Percentiles rank a stretch among this genome's conserved stretches.
Conservation (phyloP, 2,888 invertebrate species). For the Phaedon cochleariae region DNA sequence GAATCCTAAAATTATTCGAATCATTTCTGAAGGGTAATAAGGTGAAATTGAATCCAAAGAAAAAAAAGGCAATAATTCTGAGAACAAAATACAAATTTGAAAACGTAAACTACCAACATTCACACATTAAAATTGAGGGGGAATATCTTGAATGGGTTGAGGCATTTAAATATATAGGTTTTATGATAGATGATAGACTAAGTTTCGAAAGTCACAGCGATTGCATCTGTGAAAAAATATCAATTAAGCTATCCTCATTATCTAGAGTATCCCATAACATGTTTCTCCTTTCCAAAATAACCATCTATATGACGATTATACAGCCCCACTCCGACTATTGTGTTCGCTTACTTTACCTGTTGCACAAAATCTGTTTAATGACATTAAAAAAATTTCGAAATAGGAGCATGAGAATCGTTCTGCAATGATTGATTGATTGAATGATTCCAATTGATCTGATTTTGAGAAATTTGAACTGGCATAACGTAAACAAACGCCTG, state of each 20-base stretch:
- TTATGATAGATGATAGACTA: too few relatives aligned
- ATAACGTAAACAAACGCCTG: too few relatives aligned
- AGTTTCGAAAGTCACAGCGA: too few relatives aligned
- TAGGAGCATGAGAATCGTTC: slow-evolving; percentile 3
- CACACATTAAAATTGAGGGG: slow-evolving; percentile 1
- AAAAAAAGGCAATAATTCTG: neutral
- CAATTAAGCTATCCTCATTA: neutral
- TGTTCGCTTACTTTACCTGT: neutral
- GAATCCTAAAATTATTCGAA: neutral
- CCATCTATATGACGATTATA: slow-evolving; percentile 1
- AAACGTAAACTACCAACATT: slow-evolving; percentile 11
- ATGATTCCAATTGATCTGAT: neutral
- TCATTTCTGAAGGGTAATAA: neutral
- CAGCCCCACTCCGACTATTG: slow-evolving; percentile 1
- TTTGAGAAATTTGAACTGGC: neutral
- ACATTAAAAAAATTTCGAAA: neutral
- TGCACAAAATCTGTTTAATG: neutral
- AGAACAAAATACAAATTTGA: slow-evolving; percentile 4
- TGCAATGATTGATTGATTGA: neutral
- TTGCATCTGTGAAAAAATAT: slow-evolving; percentile 2
- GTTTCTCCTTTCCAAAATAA: slow-evolving; percentile 10
- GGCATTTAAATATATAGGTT: slow-evolving; percentile 7
- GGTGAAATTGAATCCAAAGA: too few relatives aligned
- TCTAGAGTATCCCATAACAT: neutral
- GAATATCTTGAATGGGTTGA: slow-evolving; percentile 5